phyloP scores from a whole-genome alignment of 2,888 invertebrate genomes.

The Cenopis cana region DNA sequence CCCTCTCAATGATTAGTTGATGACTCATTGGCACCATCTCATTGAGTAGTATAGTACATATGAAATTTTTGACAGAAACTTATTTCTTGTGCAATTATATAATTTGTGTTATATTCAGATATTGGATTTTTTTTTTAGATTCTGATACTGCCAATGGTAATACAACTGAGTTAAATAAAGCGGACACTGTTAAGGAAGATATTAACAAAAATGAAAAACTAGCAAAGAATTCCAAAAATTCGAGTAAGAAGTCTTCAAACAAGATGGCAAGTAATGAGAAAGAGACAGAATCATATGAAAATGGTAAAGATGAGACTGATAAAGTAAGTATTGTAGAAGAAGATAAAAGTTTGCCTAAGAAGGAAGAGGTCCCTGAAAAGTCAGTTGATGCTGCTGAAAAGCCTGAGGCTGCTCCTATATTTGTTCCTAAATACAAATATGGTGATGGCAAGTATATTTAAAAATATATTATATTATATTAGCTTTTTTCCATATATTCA shows the following conservation, averaged over 20 bases:
- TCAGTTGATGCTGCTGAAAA: constrained; percentile 46
- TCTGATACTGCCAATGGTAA: constrained; percentile 78
- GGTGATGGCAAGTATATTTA: constrained; percentile 62
- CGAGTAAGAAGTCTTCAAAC: constrained; percentile 68
- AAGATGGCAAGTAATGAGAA: constrained; percentile 68
- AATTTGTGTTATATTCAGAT: not conserved
- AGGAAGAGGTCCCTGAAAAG: constrained; percentile 53
- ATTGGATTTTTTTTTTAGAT: constrained; percentile 59
- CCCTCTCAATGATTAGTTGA: too few species aligned
- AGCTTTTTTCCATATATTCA: not conserved
- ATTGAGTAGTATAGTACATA: too few species aligned
- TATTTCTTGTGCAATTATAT: not conserved
- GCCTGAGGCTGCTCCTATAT: constrained; percentile 53
- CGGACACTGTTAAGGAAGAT: constrained; percentile 73
- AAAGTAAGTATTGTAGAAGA: constrained; percentile 72
- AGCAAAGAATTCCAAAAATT: constrained; percentile 71
- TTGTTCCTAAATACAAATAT: constrained; percentile 79
- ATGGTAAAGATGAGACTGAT: constrained; percentile 83
- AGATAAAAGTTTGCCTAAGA: constrained; percentile 53
- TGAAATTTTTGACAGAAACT: too few species aligned
- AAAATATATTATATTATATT: not conserved
- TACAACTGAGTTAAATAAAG: constrained; percentile 63
- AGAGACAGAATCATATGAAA: constrained; percentile 72
- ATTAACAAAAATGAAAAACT: constrained; percentile 77
- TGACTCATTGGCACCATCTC: too few species aligned